Conservation (phyloP, 2,113 vertebrate species). For the Cygnus buccinator region DNA sequence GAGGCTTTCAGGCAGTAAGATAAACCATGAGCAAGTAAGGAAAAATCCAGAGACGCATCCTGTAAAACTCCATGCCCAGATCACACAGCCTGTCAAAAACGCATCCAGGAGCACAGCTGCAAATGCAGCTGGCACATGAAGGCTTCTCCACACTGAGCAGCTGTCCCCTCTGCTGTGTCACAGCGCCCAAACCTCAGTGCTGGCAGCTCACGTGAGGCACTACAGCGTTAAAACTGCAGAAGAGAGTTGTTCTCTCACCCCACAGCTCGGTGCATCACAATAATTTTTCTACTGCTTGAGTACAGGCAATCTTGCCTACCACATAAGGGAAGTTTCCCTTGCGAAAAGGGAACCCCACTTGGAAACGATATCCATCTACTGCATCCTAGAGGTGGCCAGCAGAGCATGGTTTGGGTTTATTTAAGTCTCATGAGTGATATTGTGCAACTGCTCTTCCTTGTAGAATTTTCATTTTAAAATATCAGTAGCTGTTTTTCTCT, state of each 20-base stretch:
- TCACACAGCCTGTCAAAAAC: neutral
- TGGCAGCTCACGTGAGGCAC: neutral
- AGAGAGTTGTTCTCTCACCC: neutral
- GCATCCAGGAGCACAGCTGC: neutral
- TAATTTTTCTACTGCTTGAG: neutral
- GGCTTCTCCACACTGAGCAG: neutral
- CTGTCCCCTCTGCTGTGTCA: neutral
- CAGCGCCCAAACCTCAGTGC: neutral
- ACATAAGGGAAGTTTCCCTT: neutral
- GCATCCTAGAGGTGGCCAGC: neutral
- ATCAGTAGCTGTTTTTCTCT: neutral
- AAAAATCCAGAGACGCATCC: neutral
- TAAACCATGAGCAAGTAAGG: neutral
- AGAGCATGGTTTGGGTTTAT: neutral
- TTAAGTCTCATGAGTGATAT: neutral
- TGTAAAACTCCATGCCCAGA: neutral
- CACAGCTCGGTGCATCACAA: rapidly evolving
- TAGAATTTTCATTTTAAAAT: neutral
- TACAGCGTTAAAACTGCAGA: neutral
- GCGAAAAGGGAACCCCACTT: neutral
- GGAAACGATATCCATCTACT: neutral
- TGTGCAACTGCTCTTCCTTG: neutral
- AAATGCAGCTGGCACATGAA: neutral
- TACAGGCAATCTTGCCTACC: neutral
- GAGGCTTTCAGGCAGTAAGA: neutral